Evolutionary conservation across 2,888 invertebrate species (phyloP).

Genomic region (Xanthia icteritia): DNA sequence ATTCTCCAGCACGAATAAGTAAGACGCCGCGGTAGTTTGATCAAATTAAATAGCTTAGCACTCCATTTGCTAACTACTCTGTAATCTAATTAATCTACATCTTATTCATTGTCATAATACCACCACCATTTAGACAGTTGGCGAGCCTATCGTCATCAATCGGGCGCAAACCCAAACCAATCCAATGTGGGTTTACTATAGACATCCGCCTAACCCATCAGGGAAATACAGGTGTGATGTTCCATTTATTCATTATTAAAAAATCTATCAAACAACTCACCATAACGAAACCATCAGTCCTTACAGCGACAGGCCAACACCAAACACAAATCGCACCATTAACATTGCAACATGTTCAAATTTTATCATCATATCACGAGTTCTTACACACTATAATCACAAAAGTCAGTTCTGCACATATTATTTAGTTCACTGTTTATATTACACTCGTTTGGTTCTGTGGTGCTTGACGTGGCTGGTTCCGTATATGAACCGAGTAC

Average conservation of each 20-base stretch:
- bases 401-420: constrained; percentile 55
- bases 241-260: not conserved
- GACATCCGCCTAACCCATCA: not conserved
- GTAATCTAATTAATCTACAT: constrained; percentile 8
- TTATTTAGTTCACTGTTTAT: constrained; percentile 51
- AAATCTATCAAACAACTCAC: constrained; percentile 48
- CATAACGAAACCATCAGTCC: constrained; percentile 57
- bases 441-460: constrained; percentile 72
- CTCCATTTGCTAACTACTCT: constrained; percentile 33
- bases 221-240: not conserved
- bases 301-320: constrained; percentile 50
- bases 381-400: constrained; percentile 64
- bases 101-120: not conserved
- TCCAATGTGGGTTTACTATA: constrained; percentile 4
- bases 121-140: not conserved
- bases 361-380: constrained; percentile 60
- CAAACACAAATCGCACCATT: constrained; percentile 62
- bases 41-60: constrained; percentile 7
- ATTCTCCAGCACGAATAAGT: not conserved
- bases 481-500: constrained; percentile 85
- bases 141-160: not conserved
- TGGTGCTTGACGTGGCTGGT: constrained; percentile 71
- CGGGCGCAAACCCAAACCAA: too few species aligned
- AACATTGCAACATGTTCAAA: constrained; percentile 56
- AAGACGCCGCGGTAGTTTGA: not conserved